Conservation (phyloP, 2,113 vertebrate genomes). For the Protobothrops flavoviridis region DNA sequence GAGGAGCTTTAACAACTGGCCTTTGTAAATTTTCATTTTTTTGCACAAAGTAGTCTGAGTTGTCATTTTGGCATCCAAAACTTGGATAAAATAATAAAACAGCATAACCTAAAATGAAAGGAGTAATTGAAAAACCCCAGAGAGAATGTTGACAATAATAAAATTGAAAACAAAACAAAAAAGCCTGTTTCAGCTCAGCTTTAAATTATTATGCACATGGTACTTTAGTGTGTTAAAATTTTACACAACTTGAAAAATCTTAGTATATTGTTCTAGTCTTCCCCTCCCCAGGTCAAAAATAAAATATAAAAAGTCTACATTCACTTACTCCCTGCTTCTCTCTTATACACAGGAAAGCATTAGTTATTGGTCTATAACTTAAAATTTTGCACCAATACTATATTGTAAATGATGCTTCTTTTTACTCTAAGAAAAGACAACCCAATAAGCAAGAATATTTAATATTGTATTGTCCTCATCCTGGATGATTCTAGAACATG, state of each 20-base stretch:
- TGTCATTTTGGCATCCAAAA: background rate
- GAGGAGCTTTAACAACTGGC: background rate
- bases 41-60: background rate
- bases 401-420: slow-evolving; percentile 56
- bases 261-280: background rate
- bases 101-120: background rate
- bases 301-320: slow-evolving; percentile 57
- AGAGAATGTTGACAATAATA: background rate
- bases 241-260: background rate
- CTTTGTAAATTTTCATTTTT: background rate
- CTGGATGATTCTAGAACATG: slow-evolving; percentile 49
- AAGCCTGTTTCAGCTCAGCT: background rate
- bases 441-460: slow-evolving; percentile 65
- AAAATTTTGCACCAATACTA: slow-evolving; percentile 64
- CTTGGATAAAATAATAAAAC: background rate
- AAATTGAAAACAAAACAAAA: background rate
- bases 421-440: slow-evolving; percentile 60
- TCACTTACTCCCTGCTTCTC: slow-evolving; percentile 22
- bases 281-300: background rate
- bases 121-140: background rate
- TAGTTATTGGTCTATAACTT: slow-evolving; percentile 65
- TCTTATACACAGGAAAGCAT: slow-evolving; percentile 55
- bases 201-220: background rate
- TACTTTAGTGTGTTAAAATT: background rate
- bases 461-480: slow-evolving; percentile 34